Evolutionary conservation across 2,888 invertebrate genomes (phyloP), one percentile per base, ranked within the genome.

Genomic region (Schizaphis graminum): DNA sequence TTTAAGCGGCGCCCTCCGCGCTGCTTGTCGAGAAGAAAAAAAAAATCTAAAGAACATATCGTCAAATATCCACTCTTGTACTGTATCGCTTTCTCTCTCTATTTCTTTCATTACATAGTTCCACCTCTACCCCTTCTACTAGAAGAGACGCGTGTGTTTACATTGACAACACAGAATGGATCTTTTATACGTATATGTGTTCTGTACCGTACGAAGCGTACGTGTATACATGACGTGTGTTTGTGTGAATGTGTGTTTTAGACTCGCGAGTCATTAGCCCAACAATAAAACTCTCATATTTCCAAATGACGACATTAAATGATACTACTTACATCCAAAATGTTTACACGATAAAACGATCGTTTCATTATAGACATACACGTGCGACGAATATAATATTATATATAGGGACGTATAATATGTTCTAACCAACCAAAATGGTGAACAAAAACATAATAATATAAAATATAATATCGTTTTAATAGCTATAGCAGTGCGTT

Each of bases 221-320:
- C 41, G 41, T 89, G 28, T 85, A 56, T 84, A 11, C 35, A 57
- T 26, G n/a, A n/a, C n/a, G 26, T 67, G 67, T 1, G 89, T 44
- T 16, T 53, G 57, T 57, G 57, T 56, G 77, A 77, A 77, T 44
- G 84, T 28, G 84, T 49, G 47, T 86, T 88, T 49, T 16, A 92
- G 24, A 87, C 87, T 28, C 41, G 21, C 86, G 41, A 92, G 92
- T 92, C 88, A 87, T 92, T 92, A 88, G 88, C 88, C 88, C 49
- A 24, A 88, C 88, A 92, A 92, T 88, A 88, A 88, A 92, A 92
- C 92, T 88, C 67, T 92, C 88, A 88, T 92, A 88, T 92, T 92
- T 92, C 92, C 35, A 28, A 61, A 92, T 28, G 87, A 26, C 35
- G 61, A 21, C n/a, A 47, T 24, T 11, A 4, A 47, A 24, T 57